These are phyloP conservation scores for Paramormyrops hopkinsi DNA, from an alignment of 2,797 vertebrate genomes.

Conservation along the genomic window DNA sequence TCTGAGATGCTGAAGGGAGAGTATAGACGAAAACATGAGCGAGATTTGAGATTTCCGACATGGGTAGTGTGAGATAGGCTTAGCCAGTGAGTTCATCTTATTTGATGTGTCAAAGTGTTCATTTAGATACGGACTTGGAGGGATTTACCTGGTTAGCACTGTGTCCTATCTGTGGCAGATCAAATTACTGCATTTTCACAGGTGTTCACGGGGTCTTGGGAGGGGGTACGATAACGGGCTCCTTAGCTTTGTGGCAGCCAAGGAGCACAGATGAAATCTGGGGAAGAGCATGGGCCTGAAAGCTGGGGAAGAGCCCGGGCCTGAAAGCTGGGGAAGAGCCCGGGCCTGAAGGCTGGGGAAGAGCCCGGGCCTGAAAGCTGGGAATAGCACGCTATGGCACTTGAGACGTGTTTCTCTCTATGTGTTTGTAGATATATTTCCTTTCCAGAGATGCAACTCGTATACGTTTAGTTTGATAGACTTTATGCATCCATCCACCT, in stretches of 20 bases:
- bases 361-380: neutral
- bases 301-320: slow-evolving; percentile 31
- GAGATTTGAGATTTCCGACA: slow-evolving; percentile 53
- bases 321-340: slow-evolving; percentile 31
- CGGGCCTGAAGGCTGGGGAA: too few species aligned
- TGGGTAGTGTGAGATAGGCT: slow-evolving; percentile 52
- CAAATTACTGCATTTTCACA: slow-evolving; percentile 75
- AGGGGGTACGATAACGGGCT: slow-evolving; percentile 75
- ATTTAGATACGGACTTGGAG: slow-evolving; percentile 69
- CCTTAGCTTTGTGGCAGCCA: slow-evolving; percentile 75
- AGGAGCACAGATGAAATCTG: slow-evolving; percentile 77
- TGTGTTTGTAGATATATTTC: slow-evolving; percentile 62
- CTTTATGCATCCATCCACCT: slow-evolving; percentile 82
- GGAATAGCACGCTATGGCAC: slow-evolving; percentile 59
- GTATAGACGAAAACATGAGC: slow-evolving; percentile 46
- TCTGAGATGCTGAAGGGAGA: slow-evolving; percentile 34
- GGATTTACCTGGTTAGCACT: slow-evolving; percentile 76
- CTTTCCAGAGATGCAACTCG: slow-evolving; percentile 44
- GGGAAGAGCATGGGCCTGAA: too few species aligned
- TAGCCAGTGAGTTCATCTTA: slow-evolving; percentile 56
- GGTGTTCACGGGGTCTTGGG: slow-evolving; percentile 63
- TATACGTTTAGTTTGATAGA: slow-evolving; percentile 77
- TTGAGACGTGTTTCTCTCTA: slow-evolving; percentile 50
- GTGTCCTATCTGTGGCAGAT: slow-evolving; percentile 74
- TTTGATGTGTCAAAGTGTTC: slow-evolving; percentile 71